Conservation (phyloP, 2,797 vertebrate species). For the Oreonectes daqikongensis region DNA sequence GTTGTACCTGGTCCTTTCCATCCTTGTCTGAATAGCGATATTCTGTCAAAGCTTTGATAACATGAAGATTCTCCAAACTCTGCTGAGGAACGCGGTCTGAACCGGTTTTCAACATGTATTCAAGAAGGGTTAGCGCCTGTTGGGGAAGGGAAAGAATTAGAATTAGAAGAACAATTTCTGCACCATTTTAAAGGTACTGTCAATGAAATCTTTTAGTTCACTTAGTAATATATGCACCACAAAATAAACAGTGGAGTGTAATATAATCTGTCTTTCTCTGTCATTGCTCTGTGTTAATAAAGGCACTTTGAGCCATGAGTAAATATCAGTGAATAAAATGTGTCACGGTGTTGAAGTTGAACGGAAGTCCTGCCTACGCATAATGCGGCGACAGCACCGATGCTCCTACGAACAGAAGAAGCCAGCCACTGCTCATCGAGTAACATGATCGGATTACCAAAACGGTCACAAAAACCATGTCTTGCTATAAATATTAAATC, state of each 20-base stretch:
- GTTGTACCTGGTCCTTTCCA: constrained; percentile 89
- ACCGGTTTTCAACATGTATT: constrained; percentile 95
- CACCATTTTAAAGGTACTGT: too few relatives aligned
- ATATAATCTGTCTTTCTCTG: neutral
- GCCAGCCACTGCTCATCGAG: neutral
- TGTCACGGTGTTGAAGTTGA: neutral
- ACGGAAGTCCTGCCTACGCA: constrained; percentile 15
- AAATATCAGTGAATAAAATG: constrained; percentile 8
- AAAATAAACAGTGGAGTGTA: neutral
- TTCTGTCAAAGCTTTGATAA: constrained; percentile 93
- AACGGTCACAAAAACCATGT: constrained; percentile 32
- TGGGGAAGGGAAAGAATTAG: too few relatives aligned
- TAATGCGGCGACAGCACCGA: neutral
- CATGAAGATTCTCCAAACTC: constrained; percentile 93
- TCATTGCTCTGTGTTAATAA: neutral
- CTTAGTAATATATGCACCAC: neutral
- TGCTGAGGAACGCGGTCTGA: constrained; percentile 93
- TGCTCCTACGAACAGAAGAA: neutral
- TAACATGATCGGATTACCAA: constrained; percentile 4
- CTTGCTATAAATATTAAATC: constrained; percentile 40
- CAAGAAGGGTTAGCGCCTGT: constrained; percentile 89
- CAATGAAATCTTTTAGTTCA: too few relatives aligned
- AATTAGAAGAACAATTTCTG: neutral
- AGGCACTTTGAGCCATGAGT: neutral
- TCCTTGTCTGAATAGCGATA: constrained; percentile 94